Conservation (phyloP, 2,113 vertebrate genomes). For the Scatophagus argus region DNA sequence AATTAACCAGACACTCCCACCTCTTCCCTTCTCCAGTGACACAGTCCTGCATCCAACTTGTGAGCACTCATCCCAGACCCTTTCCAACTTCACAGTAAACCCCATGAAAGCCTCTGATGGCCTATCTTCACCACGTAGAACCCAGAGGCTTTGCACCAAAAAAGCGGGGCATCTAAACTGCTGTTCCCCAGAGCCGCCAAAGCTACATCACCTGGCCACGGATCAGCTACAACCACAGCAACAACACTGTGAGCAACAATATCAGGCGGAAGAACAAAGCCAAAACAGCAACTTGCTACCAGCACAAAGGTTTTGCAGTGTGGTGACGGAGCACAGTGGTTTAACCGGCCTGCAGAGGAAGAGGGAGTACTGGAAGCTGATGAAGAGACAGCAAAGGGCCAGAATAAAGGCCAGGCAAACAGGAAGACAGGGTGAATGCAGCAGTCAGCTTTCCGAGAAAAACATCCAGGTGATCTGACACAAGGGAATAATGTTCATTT, state of each 20-base stretch:
- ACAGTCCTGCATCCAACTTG: neutral
- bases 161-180: constrained; percentile 21
- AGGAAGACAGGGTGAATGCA: constrained; percentile 32
- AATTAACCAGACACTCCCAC: constrained; percentile 1
- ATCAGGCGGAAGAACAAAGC: neutral
- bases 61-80: constrained; percentile 42
- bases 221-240: constrained; percentile 1
- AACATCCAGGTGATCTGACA: constrained; percentile 61
- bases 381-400: constrained; percentile 84
- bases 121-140: constrained; percentile 23
- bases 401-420: constrained; percentile 69
- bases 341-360: constrained; percentile 76
- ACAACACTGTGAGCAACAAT: neutral
- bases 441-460: constrained; percentile 3
- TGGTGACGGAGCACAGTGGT: neutral
- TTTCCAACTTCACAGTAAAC: constrained; percentile 6
- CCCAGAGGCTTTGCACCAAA: constrained; percentile 41
- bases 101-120: neutral
- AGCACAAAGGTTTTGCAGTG: neutral
- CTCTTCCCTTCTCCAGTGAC: constrained; percentile 7
- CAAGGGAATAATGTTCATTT: neutral
- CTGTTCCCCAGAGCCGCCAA: constrained; percentile 53
- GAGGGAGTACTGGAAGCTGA: constrained; percentile 86
- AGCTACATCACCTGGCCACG: constrained; percentile 40
- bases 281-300: neutral